These are phyloP conservation scores for Grus americana DNA, from an alignment of 2,113 vertebrate species.

Conservation along the genomic window DNA sequence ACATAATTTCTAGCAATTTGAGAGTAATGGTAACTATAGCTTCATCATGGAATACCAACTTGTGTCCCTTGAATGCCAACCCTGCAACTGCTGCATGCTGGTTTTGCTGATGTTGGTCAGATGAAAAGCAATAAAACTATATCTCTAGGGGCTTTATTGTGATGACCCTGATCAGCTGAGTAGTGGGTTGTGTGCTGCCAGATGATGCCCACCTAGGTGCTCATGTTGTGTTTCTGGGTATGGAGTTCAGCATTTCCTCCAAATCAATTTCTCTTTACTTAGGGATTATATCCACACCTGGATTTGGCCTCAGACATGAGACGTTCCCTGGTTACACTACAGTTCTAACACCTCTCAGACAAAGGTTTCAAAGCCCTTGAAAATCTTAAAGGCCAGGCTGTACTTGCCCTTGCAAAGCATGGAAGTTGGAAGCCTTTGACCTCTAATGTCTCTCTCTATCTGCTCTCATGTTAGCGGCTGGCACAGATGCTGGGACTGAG, in stretches of 20 bases:
- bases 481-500: not conserved
- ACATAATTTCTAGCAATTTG: not conserved
- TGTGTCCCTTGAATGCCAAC: not conserved
- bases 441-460: not conserved
- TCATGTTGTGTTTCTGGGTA: not conserved
- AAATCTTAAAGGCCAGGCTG: not conserved
- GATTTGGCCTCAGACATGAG: not conserved
- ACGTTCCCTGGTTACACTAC: not conserved
- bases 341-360: not conserved
- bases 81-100: accelerated
- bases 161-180: not conserved
- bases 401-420: not conserved
- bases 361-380: not conserved
- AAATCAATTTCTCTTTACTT: not conserved
- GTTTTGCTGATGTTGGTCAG: not conserved
- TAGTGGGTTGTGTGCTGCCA: not conserved
- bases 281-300: not conserved
- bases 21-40: not conserved
- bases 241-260: not conserved
- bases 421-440: not conserved
- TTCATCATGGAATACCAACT: not conserved
- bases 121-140: not conserved
- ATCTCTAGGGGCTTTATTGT: not conserved
- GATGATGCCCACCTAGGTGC: not conserved
- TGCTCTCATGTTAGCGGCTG: not conserved